Percentiles rank a stretch among this genome's conserved stretches.
Evolutionary conservation across 2,888 invertebrate genomes (phyloP).

Genomic region (Taphrorychus bicolor): DNA sequence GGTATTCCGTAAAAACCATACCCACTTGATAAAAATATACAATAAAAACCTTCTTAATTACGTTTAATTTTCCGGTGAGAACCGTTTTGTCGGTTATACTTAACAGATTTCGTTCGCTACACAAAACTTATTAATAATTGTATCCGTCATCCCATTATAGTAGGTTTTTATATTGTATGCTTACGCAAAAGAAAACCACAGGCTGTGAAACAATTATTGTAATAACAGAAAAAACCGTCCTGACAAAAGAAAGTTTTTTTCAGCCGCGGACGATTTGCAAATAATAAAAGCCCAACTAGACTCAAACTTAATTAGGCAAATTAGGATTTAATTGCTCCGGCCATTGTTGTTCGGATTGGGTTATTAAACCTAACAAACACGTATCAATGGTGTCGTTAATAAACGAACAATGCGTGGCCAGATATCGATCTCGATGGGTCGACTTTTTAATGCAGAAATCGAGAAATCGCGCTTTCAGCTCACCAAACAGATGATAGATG

Average conservation of each 20-base stretch:
- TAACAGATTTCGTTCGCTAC: slow-evolving; percentile 17
- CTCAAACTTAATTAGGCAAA: slow-evolving; percentile 8
- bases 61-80: slow-evolving; percentile 24
- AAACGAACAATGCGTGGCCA: slow-evolving; percentile 7
- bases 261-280: slow-evolving; percentile 3
- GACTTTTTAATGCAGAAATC: neutral
- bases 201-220: slow-evolving; percentile 31
- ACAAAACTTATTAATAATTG: slow-evolving; percentile 27
- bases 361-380: neutral
- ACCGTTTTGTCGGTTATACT: slow-evolving; percentile 17
- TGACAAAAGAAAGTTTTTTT: slow-evolving; percentile 22
- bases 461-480: neutral
- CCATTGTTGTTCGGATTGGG: slow-evolving; percentile 1
- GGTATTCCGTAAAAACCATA: slow-evolving; percentile 5
- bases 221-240: slow-evolving; percentile 16
- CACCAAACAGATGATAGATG: slow-evolving; percentile 4
- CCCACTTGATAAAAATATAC: slow-evolving; percentile 6
- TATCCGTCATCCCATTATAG: slow-evolving; percentile 21
- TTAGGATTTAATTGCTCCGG: neutral
- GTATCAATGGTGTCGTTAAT: slow-evolving; percentile 2
- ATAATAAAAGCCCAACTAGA: slow-evolving; percentile 6
- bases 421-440: neutral
- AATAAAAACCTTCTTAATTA: slow-evolving; percentile 15
- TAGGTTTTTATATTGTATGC: slow-evolving; percentile 29
- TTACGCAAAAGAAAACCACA: slow-evolving; percentile 25